A percentile compares a stretch with the other conserved stretches of the same genome.
These are phyloP conservation scores for Antrozous pallidus DNA, from an alignment of 2,797 vertebrate species.

Conservation along the genomic window DNA sequence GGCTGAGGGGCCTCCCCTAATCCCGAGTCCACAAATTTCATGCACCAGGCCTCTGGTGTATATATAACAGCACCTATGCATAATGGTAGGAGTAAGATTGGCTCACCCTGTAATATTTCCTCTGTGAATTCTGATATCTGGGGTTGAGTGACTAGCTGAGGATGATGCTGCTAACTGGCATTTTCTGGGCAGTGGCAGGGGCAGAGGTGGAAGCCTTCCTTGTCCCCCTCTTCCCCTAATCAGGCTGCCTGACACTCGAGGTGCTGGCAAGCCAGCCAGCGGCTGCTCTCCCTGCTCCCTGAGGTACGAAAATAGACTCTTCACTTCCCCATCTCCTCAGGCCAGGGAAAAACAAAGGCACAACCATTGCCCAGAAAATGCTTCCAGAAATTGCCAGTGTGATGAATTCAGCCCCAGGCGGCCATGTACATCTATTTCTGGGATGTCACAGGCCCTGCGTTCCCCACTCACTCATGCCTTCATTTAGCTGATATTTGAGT, in stretches of 20 bases:
- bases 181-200: not conserved
- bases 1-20: no score
- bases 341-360: not conserved
- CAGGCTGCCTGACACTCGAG: not conserved
- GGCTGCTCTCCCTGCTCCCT: not conserved
- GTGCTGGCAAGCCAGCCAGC: not conserved
- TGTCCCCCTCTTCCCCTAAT: not conserved
- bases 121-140: not conserved
- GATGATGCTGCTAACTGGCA: not conserved
- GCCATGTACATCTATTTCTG: not conserved
- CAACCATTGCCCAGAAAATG: not conserved
- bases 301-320: slow-evolving; percentile 14
- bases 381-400: not conserved
- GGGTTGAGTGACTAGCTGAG: not conserved
- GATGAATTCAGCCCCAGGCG: not conserved
- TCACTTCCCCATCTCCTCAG: not conserved
- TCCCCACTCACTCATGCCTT: not conserved
- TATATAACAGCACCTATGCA: not conserved
- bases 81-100: accelerated
- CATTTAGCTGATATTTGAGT: not conserved
- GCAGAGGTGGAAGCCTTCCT: not conserved
- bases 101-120: not conserved
- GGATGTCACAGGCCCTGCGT: not conserved
- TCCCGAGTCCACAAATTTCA: no score
- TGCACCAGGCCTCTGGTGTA: not conserved